phyloP scores from a whole-genome alignment of 2,888 invertebrate species.

The Chorisops tibialis region DNA sequence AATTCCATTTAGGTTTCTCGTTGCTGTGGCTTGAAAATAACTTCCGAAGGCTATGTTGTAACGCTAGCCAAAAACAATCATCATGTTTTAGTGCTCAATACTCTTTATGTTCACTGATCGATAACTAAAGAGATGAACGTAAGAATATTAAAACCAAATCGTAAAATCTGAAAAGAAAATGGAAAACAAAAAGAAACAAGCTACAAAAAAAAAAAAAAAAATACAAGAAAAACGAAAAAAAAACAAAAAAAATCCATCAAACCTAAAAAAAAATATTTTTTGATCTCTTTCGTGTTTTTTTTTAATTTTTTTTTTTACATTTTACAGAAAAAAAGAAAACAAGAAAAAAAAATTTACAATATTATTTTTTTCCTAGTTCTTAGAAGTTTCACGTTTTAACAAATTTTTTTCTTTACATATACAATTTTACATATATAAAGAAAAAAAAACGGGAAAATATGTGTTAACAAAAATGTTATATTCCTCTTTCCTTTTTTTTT shows the following conservation, averaged over 20 bases:
- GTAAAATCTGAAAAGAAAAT: slow-evolving; percentile 41
- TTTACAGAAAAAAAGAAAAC: slow-evolving; percentile 35
- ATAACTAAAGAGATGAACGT: slow-evolving; percentile 44
- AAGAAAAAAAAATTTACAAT: slow-evolving; percentile 32
- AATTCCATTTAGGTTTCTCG: slow-evolving; percentile 75
- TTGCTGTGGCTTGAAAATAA: slow-evolving; percentile 96
- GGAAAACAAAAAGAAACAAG: slow-evolving; percentile 6
- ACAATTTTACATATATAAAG: slow-evolving; percentile 26
- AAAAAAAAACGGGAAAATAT: slow-evolving; percentile 32
- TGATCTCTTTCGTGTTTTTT: slow-evolving; percentile 38
- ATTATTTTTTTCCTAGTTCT: slow-evolving; percentile 36
- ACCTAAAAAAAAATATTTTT: slow-evolving; percentile 36
- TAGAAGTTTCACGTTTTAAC: slow-evolving; percentile 20
- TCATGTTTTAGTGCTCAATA: slow-evolving; percentile 94
- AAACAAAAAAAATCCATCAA: slow-evolving; percentile 30
- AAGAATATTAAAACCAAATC: slow-evolving; percentile 37
- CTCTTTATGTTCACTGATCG: slow-evolving; percentile 86
- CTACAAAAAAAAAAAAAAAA: slow-evolving; percentile 27
- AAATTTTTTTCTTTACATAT: slow-evolving; percentile 23
- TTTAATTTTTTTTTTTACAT: slow-evolving; percentile 36
- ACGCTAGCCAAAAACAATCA: slow-evolving; percentile 98
- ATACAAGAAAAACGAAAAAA: slow-evolving; percentile 35
- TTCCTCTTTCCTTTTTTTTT: slow-evolving; percentile 36
- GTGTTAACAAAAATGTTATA: slow-evolving; percentile 24
- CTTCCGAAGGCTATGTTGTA: slow-evolving; percentile 93